Evolutionary conservation across 2,888 invertebrate genomes (phyloP).

Genomic region (Anorthoa munda): DNA sequence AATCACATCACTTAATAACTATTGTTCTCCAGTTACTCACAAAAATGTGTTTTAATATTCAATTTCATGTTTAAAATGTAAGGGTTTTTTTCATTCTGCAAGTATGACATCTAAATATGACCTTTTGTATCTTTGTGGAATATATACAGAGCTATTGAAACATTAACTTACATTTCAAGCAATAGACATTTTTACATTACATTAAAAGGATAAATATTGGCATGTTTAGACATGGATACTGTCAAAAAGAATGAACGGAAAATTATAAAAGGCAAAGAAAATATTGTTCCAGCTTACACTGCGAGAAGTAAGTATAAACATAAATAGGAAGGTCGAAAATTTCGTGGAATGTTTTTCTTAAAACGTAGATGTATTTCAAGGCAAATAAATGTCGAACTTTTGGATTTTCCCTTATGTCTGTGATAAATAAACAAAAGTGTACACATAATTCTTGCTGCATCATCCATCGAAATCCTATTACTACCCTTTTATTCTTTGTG

Average conservation of each 20-base stretch:
- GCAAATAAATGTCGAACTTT: too few species aligned
- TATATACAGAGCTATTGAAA: constrained; percentile 33
- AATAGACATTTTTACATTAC: constrained; percentile 13
- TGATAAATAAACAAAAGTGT: not conserved
- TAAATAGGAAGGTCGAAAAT: too few species aligned
- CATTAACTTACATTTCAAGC: constrained; percentile 32
- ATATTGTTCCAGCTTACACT: not conserved
- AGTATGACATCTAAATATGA: not conserved
- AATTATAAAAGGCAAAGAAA: not conserved
- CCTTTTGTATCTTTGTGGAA: not conserved
- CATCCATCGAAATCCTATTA: not conserved
- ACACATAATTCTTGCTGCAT: not conserved
- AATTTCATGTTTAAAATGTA: not conserved
- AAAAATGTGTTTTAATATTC: not conserved
- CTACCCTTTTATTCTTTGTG: not conserved
- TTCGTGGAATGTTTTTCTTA: too few species aligned
- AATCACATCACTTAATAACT: not conserved
- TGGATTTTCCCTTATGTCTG: too few species aligned
- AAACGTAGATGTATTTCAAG: too few species aligned
- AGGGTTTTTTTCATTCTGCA: not conserved
- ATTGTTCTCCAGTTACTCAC: not conserved
- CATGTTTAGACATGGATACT: constrained; percentile 3
- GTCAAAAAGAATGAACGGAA: not conserved
- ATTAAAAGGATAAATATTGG: constrained; percentile 13
- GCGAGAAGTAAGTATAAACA: not conserved